Conservation (phyloP, 2,797 vertebrate species). For the Tragelaphus eurycerus region DNA sequence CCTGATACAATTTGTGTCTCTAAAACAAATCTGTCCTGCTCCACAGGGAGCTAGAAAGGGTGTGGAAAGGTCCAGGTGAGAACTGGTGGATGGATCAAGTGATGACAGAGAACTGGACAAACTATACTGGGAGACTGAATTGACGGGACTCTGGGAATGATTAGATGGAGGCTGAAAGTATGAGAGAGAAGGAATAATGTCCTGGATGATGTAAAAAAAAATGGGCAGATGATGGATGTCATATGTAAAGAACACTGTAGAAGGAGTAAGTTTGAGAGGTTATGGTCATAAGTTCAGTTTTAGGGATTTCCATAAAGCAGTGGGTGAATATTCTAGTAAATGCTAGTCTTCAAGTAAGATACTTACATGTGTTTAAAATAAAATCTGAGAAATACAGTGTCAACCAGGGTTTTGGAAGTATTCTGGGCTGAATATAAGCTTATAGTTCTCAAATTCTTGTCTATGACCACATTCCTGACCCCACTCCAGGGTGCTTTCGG, state of each 20-base stretch:
- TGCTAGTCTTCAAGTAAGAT: not conserved
- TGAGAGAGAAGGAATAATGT: not conserved
- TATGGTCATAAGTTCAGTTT: not conserved
- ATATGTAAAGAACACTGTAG: not conserved
- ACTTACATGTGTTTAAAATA: not conserved
- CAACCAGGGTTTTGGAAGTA: not conserved
- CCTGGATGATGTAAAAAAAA: not conserved
- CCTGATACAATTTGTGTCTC: not conserved
- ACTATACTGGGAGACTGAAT: rapidly evolving
- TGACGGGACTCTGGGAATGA: not conserved
- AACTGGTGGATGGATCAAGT: not conserved
- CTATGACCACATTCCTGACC: not conserved
- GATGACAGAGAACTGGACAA: not conserved
- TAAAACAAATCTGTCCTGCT: not conserved
- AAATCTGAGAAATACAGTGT: not conserved
- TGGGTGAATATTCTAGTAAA: not conserved
- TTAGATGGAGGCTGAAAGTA: not conserved
- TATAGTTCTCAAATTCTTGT: not conserved
- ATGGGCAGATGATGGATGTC: too few relatives aligned
- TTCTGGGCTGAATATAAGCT: not conserved
- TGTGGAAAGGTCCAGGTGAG: not conserved
- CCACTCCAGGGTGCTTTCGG: not conserved
- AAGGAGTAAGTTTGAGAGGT: not conserved
- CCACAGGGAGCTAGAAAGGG: not conserved
- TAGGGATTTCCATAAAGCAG: not conserved